phyloP scores from a whole-genome alignment of 2,797 vertebrate genomes.

The Tokudaia tokunoshimensis region DNA sequence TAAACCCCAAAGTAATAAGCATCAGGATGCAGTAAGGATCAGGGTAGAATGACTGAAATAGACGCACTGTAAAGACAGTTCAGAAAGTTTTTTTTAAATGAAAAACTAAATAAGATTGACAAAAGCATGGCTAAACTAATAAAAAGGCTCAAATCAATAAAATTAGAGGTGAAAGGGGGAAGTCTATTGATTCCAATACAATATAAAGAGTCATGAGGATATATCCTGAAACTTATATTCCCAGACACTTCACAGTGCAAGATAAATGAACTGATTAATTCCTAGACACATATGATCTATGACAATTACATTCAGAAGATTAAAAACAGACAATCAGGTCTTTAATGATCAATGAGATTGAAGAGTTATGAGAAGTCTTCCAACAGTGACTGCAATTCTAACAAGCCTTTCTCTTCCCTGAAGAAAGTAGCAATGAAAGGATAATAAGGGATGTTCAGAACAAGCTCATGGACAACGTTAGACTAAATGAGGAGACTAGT shows the following conservation, averaged over 20 bases:
- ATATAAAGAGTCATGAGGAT: neutral
- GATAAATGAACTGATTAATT: neutral
- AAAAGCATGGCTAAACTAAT: neutral
- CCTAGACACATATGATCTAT: neutral
- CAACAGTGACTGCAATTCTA: neutral
- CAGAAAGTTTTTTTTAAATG: neutral
- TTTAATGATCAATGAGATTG: neutral
- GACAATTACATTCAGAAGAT: neutral
- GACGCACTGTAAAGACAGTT: too few species aligned
- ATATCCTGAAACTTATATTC: neutral
- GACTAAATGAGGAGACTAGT: neutral
- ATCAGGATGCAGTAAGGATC: neutral
- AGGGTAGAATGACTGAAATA: neutral
- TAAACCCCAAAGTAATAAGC: neutral
- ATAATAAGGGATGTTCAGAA: neutral
- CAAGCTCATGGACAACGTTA: neutral
- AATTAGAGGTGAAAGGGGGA: neutral
- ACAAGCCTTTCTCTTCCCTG: neutral
- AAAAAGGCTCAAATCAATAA: neutral
- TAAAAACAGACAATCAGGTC: neutral
- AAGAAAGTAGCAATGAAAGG: neutral
- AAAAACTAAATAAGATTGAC: neutral
- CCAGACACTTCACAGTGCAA: neutral
- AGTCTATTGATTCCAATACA: neutral
- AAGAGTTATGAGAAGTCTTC: neutral